Percentiles rank a stretch among this genome's conserved stretches.
phyloP scores from a whole-genome alignment of 2,113 vertebrate genomes.

The Mormyrus lacerda region DNA sequence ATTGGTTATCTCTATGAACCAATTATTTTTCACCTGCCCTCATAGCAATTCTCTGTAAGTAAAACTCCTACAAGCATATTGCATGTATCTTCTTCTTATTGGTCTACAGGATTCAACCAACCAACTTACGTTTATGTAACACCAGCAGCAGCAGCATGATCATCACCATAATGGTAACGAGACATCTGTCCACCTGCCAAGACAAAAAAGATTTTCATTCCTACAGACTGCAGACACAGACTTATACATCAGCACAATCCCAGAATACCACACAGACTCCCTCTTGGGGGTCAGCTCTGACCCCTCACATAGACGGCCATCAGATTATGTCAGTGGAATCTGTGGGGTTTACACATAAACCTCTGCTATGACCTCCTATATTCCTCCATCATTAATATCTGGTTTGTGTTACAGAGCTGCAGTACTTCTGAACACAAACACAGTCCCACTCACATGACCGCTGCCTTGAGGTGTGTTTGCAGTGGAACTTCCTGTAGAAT shows the following conservation, averaged over 20 bases:
- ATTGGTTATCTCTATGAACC: neutral
- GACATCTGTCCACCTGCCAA: neutral
- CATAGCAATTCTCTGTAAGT: too few relatives aligned
- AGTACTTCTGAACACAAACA: neutral
- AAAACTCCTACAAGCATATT: too few relatives aligned
- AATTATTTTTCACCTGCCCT: too few relatives aligned
- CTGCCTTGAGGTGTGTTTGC: neutral
- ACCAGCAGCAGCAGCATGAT: neutral
- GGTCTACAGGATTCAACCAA: neutral
- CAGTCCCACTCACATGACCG: neutral
- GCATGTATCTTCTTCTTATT: neutral
- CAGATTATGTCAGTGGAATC: neutral
- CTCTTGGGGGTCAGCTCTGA: neutral
- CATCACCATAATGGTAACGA: neutral
- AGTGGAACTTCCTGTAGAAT: neutral
- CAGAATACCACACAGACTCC: too few relatives aligned
- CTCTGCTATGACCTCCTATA: too few relatives aligned
- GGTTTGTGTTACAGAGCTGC: neutral
- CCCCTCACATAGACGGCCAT: neutral
- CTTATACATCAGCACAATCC: neutral
- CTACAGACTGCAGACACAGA: neutral
- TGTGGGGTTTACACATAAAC: neutral
- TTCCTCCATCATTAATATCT: neutral
- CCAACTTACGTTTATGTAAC: neutral
- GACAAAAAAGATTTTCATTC: neutral